A percentile compares a stretch with the other conserved stretches of the same genome.
These are phyloP conservation scores for Hypomecis atomaria DNA, from an alignment of 2,888 invertebrate species.

Conservation along the genomic window DNA sequence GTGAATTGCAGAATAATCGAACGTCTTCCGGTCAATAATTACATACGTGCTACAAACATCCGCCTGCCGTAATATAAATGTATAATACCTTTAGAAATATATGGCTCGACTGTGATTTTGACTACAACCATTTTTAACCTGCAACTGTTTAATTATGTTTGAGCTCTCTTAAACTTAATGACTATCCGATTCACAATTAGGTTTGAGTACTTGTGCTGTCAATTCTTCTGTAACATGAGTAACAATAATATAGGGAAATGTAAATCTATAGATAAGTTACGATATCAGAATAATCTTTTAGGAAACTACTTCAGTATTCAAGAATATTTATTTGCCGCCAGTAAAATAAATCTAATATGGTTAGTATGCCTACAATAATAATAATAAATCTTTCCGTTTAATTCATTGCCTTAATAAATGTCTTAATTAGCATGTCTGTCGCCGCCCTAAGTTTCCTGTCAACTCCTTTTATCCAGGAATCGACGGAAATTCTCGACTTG, in stretches of 20 bases:
- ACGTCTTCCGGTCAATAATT: conserved; percentile 61
- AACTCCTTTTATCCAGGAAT: conserved; percentile 13
- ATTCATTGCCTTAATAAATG: conserved; percentile 11
- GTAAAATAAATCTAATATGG: neutral
- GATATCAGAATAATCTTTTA: neutral
- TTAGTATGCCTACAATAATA: conserved; percentile 13
- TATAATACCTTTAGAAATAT: conserved; percentile 14
- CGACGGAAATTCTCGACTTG: conserved; percentile 25
- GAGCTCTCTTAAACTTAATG: conserved; percentile 2
- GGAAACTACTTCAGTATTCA: neutral
- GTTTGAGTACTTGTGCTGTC: too few species aligned
- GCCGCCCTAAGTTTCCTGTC: conserved; percentile 10
- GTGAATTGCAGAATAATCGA: conserved; percentile 58
- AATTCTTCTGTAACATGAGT: neutral
- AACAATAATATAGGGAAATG: neutral
- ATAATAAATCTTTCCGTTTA: conserved; percentile 7
- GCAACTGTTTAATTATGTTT: conserved; percentile 9
- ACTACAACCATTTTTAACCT: conserved; percentile 23
- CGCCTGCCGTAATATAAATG: conserved; percentile 44
- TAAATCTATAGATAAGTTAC: neutral
- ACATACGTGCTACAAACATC: conserved; percentile 47
- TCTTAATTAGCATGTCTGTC: conserved; percentile 15
- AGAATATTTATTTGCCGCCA: neutral
- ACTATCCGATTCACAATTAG: neutral
- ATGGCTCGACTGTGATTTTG: conserved; percentile 25